Evolutionary conservation across 2,113 vertebrate species (phyloP), one percentile per base, ranked within the genome.

Genomic region (Sinocyclocheilus anshuiensis): DNA sequence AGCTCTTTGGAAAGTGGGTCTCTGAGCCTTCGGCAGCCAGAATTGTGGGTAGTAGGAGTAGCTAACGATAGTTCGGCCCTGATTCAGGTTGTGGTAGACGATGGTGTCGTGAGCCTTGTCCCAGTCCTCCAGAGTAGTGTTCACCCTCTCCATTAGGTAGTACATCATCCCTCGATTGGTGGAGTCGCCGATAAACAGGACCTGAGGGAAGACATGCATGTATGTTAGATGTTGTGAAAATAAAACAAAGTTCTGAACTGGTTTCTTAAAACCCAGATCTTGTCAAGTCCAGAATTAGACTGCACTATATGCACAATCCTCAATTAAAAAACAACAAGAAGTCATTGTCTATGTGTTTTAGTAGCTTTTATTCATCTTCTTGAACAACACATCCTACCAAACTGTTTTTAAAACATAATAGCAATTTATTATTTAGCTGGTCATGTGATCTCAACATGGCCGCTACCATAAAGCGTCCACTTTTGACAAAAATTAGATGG

Each of bases 101-200:
- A 97, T 96, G 78, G 94, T 92, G 84, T 96, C 92, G 16, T 99
- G 98, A 57, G 95, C 94, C 87, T 97, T 97, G 87, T 96, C 96
- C 98, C 98, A 98, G 85, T 96, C 96, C 87, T 96, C 95, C 87
- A 99, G 95, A 0, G 96, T 98, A 87, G 95, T 93, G 89, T 99
- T 99, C 55, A 97, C 93, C 87, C 96, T 94, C 93, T 99, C 97
- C 89, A 97, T 96, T 86, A 99, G 93, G 89, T 98, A 99, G 89
- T 97, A 99, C 98, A 99, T 99, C 93, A 99, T 98, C 18, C 98
- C 98, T 45, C 98, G 95, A 91, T 98, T 98, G 87, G 98, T 99
- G 26, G 98, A 99, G 89, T 99, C 98, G 0, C 98, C 98, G 72
- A 99, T 96, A 84, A 99, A 99, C 92, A 99, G 91, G 90, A 98